Evolutionary conservation across 2,888 invertebrate genomes (phyloP).

Genomic region (Doris montereyensis): DNA sequence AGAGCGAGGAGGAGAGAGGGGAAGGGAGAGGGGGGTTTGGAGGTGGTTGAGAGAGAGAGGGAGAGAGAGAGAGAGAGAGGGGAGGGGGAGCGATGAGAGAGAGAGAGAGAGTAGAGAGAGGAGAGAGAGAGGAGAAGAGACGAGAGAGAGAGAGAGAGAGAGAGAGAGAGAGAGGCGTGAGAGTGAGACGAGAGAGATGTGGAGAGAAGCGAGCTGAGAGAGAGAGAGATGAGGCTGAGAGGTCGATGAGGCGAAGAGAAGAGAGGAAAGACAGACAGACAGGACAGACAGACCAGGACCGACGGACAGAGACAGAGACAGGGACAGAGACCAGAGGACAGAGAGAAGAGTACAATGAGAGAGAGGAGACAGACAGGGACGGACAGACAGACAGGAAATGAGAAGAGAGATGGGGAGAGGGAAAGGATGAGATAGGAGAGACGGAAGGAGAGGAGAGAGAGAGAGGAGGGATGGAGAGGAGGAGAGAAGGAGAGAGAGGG

Average conservation of each 20-base stretch:
- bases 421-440: conserved; percentile 5
- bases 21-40: background rate
- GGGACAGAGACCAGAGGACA: background rate
- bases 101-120: background rate
- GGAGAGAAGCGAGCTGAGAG: no score
- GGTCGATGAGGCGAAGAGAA: background rate
- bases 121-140: conserved; percentile 4
- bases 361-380: conserved; percentile 1
- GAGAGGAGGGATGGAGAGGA: background rate
- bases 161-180: no score
- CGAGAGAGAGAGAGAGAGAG: background rate
- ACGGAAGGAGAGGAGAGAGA: background rate
- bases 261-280: background rate
- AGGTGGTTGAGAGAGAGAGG: background rate
- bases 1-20: background rate
- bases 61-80: background rate
- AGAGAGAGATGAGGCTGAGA: background rate
- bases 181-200: background rate
- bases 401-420: conserved; percentile 8
- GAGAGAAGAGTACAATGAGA: background rate
- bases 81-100: background rate
- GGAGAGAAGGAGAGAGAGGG: background rate
- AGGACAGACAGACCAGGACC: background rate
- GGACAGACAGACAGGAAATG: background rate
- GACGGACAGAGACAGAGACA: background rate